phyloP scores from a whole-genome alignment of 2,113 vertebrate species.

The Eonycteris spelaea region DNA sequence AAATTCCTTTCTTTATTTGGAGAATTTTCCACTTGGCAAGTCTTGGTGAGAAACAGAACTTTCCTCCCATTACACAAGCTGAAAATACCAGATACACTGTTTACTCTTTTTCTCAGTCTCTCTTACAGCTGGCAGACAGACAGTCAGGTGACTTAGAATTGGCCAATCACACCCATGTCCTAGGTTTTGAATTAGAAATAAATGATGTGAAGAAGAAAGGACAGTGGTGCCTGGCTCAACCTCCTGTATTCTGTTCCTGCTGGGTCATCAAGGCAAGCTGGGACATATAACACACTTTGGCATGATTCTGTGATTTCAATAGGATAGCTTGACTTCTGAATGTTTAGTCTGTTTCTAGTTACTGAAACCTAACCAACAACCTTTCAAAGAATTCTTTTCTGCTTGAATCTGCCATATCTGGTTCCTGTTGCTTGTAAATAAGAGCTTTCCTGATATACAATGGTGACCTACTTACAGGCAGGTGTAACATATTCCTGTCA shows the following conservation, averaged over 20 bases:
- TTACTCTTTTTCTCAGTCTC: neutral
- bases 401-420: neutral
- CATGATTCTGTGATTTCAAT: neutral
- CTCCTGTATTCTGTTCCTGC: neutral
- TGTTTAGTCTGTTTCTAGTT: neutral
- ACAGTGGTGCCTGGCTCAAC: neutral
- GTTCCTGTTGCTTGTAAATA: neutral
- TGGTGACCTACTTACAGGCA: neutral
- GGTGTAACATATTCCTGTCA: neutral
- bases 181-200: neutral
- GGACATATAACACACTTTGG: neutral
- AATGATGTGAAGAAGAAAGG: neutral
- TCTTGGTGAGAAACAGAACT: neutral
- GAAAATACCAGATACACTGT: neutral
- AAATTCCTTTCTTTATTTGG: constrained; percentile 2
- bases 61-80: neutral
- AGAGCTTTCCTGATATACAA: neutral
- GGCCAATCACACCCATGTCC: neutral
- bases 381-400: neutral
- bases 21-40: neutral
- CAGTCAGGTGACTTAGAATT: neutral
- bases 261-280: neutral
- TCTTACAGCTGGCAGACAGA: neutral
- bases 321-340: neutral
- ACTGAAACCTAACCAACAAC: neutral